A percentile compares a stretch with the other conserved stretches of the same genome.
phyloP scores from a whole-genome alignment of 2,797 vertebrate species.

The Alosa sapidissima region DNA sequence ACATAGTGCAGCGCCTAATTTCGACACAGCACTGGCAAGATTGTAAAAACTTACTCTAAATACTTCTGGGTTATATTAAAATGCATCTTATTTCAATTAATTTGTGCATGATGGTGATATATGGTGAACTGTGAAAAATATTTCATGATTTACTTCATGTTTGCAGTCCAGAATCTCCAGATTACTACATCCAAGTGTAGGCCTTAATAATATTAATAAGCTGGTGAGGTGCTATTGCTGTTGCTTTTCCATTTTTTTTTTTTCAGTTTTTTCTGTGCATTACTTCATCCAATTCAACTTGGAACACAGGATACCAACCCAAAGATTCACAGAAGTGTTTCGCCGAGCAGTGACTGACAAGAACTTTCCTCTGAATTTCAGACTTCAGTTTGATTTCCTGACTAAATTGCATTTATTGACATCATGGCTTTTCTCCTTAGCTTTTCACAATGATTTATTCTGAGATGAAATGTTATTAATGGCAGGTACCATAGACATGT shows the following conservation, averaged over 20 bases:
- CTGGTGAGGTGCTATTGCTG: no score
- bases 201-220: no score
- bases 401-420: not conserved
- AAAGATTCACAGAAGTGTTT: not conserved
- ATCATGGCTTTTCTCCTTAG: not conserved
- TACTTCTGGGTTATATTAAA: not conserved
- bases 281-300: not conserved
- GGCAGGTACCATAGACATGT: not conserved
- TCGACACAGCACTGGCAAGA: not conserved
- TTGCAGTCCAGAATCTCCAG: not conserved
- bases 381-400: not conserved
- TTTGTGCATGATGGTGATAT: not conserved
- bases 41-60: not conserved
- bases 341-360: not conserved
- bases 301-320: not conserved
- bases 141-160: not conserved
- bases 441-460: not conserved
- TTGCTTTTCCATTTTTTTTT: not conserved
- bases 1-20: not conserved
- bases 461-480: not conserved
- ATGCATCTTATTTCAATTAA: not conserved
- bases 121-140: not conserved
- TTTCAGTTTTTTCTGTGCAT: not conserved
- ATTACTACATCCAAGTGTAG: not conserved
- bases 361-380: not conserved